phyloP scores from a whole-genome alignment of 2,888 invertebrate species.

The Cryptophagus acutangulus region DNA sequence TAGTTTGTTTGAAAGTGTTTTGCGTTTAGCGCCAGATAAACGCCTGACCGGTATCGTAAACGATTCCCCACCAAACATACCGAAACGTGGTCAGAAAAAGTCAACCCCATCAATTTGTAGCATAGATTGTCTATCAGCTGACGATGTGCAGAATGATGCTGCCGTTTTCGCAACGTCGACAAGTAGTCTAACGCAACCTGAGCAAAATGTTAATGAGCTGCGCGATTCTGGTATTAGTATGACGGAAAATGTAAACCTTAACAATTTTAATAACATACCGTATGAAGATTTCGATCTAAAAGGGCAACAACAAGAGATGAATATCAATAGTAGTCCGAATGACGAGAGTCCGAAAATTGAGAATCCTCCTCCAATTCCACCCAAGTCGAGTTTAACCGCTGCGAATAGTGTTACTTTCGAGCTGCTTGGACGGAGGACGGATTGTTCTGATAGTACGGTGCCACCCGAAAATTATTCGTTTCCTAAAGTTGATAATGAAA shows the following conservation, averaged over 20 bases:
- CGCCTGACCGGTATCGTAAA: constrained; percentile 46
- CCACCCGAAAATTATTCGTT: constrained; percentile 45
- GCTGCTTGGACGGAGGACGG: constrained; percentile 23
- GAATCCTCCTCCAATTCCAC: constrained; percentile 44
- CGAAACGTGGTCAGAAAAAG: constrained; percentile 48
- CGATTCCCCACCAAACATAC: constrained; percentile 46
- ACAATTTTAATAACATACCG: constrained; percentile 46
- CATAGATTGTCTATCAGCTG: constrained; percentile 50
- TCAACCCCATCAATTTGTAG: constrained; percentile 49
- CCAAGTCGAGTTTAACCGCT: constrained; percentile 30
- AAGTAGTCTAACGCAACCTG: constrained; percentile 30
- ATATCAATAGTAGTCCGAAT: constrained; percentile 40
- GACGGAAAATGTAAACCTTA: constrained; percentile 42
- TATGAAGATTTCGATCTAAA: constrained; percentile 47
- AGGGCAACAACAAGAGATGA: constrained; percentile 43
- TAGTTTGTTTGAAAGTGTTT: constrained; percentile 6
- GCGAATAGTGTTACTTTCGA: constrained; percentile 29
- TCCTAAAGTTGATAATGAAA: constrained; percentile 36
- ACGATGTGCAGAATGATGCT: constrained; percentile 39
- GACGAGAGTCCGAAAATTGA: constrained; percentile 38
- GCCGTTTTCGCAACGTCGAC: constrained; percentile 40
- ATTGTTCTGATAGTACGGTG: constrained; percentile 18
- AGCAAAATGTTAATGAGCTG: constrained; percentile 45
- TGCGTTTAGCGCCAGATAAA: constrained; percentile 53
- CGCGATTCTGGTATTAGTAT: constrained; percentile 54